Percentiles rank a stretch among this genome's conserved stretches.
These are phyloP conservation scores for Arrhamphus sclerolepis DNA, from an alignment of 2,797 vertebrate species.

Conservation along the genomic window DNA sequence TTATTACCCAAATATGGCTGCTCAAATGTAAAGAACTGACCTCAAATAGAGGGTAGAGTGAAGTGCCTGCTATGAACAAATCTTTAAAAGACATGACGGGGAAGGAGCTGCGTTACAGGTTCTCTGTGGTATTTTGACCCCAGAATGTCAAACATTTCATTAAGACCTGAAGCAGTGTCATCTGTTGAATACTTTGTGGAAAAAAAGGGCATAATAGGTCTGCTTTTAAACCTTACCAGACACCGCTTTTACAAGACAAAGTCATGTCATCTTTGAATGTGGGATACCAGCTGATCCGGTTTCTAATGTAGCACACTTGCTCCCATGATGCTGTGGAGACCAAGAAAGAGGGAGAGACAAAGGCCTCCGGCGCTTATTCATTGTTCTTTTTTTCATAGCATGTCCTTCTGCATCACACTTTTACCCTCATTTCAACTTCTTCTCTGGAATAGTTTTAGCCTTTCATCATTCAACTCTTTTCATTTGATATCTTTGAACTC, in stretches of 20 bases:
- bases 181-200: no score
- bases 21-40: no score
- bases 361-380: constrained; percentile 44
- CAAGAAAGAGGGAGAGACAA: constrained; percentile 23
- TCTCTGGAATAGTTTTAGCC: constrained; percentile 45
- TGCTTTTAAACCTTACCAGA: no score
- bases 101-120: no score
- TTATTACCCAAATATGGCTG: no score
- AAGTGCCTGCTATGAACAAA: no score
- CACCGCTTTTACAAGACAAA: neutral
- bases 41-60: no score
- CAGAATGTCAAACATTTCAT: no score
- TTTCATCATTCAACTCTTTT: constrained; percentile 52
- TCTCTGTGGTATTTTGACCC: no score
- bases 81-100: no score
- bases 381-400: constrained; percentile 27
- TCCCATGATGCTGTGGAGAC: constrained; percentile 67
- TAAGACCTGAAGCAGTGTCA: no score
- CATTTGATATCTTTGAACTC: constrained; percentile 46
- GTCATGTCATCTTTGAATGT: constrained; percentile 47
- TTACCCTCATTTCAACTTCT: constrained; percentile 60
- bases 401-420: constrained; percentile 40
- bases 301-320: constrained; percentile 69
- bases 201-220: no score
- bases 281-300: constrained; percentile 62